These are phyloP conservation scores for Drosophila chauvacae DNA, from an alignment of 1,140 invertebrate genomes.

Conservation along the genomic window DNA sequence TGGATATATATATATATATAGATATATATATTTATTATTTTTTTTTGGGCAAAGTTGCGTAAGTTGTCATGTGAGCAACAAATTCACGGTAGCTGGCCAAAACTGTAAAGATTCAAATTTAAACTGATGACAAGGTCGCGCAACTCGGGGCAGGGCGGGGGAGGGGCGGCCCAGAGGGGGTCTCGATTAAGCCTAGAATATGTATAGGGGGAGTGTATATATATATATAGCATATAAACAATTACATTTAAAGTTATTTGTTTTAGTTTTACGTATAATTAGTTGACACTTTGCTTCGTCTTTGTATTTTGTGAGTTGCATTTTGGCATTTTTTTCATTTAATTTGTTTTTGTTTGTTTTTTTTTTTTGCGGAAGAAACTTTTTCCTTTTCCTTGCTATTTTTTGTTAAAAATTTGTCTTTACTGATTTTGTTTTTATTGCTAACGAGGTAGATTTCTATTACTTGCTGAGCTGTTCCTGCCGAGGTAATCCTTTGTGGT, in stretches of 20 bases:
- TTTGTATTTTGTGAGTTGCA: conserved; percentile 19
- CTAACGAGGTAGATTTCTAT: conserved; percentile 72
- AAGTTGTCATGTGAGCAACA: conserved; percentile 75
- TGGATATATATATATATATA: background rate
- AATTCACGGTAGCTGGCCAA: conserved; percentile 65
- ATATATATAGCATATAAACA: conserved; percentile 65
- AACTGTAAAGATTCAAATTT: conserved; percentile 74
- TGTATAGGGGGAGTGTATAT: conserved; percentile 47
- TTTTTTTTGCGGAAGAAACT: conserved; percentile 17
- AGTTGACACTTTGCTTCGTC: conserved; percentile 60
- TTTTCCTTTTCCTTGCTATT: background rate
- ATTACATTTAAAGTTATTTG: conserved; percentile 81
- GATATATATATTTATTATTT: background rate
- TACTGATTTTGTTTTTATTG: conserved; percentile 38
- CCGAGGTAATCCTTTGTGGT: conserved; percentile 57
- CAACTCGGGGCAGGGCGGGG: conserved; percentile 35
- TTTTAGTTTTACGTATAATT: conserved; percentile 78
- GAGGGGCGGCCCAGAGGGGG: conserved; percentile 11
- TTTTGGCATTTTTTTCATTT: conserved; percentile 4
- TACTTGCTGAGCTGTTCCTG: conserved; percentile 37
- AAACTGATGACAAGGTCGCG: conserved; percentile 71
- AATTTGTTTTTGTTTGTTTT: conserved; percentile 1
- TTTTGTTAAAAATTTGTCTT: background rate
- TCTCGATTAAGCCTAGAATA: conserved; percentile 42
- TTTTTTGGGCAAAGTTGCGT: conserved; percentile 10